Base-by-base conservation (phyloP, 2,888 invertebrate genomes). In the Crioceris asparagi region DNA sequence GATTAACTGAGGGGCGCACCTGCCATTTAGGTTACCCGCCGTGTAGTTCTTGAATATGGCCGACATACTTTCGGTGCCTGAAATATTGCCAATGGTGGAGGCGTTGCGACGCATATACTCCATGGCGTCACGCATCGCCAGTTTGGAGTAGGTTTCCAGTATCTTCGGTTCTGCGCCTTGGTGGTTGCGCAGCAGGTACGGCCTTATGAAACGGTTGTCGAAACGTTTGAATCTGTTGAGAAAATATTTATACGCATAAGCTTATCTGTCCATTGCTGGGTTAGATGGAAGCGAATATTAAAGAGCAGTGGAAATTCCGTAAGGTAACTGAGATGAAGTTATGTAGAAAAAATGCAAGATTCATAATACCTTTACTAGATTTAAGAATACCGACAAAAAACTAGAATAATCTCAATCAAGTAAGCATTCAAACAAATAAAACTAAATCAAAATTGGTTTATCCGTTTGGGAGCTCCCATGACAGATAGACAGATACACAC, bases 111-210 rank as follows among this genome's bases (percentile, higher is more conserved):
- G 75, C 78, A 90, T 88, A 52, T 86, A 85, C 55, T 90, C 87
- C 72, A 92, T 82, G 10, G 92, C 94, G 62, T 94, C 94, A 53
- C 81, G 79, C 84, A 92, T 87, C 15, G 90, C 88, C 50, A 93
- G 66, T 60, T 91, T 91, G 3, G 91, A 90, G 65, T 90, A 91
- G 0, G 93, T 92, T 64, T 93, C 91, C 55, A 93, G 71, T 52
- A 93, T 91, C 63, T 92, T 92, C 36, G 91, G 92, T 57, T 91
- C 91, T 32, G 82, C 83, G 43, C 88, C 87, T 72, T 83, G 83
- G 59, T 83, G 78, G 64, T 91, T 83, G 51, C 90, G 75, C 47
- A 91, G 72, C 51, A 94, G 67, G 57, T 85, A 78, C 15, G 92
- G 93, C 47, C 92, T 77, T 54, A 96, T 83, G 65, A 90, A 94